Conservation (phyloP, 2,113 vertebrate species). For the Brachypteracias leptosomus region DNA sequence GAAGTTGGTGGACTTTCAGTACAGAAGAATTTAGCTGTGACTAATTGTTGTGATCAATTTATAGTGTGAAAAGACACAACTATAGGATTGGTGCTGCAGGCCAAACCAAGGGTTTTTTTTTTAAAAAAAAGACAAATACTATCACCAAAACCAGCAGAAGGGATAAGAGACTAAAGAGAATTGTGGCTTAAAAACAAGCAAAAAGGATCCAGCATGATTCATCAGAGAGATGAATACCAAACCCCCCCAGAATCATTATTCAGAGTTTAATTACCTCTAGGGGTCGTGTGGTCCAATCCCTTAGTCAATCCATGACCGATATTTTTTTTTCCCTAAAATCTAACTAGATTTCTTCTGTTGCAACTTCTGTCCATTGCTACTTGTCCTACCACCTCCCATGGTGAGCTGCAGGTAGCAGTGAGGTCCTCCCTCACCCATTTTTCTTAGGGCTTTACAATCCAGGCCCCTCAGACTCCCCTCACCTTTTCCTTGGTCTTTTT, state of each 20-base stretch:
- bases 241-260: background rate
- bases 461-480: background rate
- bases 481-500: background rate
- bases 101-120: background rate
- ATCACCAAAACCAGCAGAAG: background rate
- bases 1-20: background rate
- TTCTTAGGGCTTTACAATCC: background rate
- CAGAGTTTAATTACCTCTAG: background rate
- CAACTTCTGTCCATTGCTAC: background rate
- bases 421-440: background rate
- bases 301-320: accelerated
- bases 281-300: background rate
- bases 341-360: background rate
- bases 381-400: background rate
- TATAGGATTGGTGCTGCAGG: background rate
- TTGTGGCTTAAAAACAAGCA: background rate
- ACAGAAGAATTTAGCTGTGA: background rate
- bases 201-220: background rate
- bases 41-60: background rate
- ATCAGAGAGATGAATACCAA: background rate
- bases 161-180: background rate
- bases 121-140: background rate
- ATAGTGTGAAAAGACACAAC: background rate
- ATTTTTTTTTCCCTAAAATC: background rate
- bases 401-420: background rate